Evolutionary conservation across 2,888 invertebrate genomes (phyloP).

Genomic region (Cheiracanthium punctorium): DNA sequence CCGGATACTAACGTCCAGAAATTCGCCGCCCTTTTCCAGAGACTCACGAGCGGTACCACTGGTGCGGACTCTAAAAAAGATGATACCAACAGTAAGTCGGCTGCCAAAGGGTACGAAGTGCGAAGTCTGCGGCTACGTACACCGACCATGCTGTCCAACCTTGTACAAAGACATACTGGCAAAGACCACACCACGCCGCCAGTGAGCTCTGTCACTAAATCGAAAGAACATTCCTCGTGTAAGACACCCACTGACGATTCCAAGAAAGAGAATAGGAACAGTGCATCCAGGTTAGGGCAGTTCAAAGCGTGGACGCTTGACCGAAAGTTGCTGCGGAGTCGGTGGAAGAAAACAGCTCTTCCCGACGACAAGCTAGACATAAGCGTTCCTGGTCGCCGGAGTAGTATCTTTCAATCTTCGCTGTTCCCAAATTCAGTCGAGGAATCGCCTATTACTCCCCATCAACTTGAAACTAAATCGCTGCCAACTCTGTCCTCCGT

Average conservation of each 20-base stretch:
- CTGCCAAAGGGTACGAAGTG: conserved; percentile 54
- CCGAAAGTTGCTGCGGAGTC: conserved; percentile 60
- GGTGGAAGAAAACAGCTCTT: conserved; percentile 70
- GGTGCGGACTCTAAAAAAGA: conserved; percentile 40
- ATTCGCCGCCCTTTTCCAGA: conserved; percentile 62
- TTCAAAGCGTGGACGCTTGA: conserved; percentile 72
- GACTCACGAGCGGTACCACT: conserved; percentile 44
- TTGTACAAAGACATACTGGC: conserved; percentile 51
- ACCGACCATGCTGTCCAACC: conserved; percentile 48
- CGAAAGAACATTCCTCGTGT: conserved; percentile 18
- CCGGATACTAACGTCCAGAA: conserved; percentile 55
- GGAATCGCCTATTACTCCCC: conserved; percentile 42
- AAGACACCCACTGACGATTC: conserved; percentile 38
- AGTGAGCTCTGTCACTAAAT: conserved; percentile 6
- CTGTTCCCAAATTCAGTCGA: conserved; percentile 56
- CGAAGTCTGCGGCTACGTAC: conserved; percentile 56
- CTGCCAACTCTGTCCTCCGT: conserved; percentile 47
- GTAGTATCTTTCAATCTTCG: conserved; percentile 68
- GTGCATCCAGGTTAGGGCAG: conserved; percentile 58
- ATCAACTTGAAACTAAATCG: conserved; percentile 59
- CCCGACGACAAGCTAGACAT: conserved; percentile 65
- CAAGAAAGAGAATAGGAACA: conserved; percentile 45
- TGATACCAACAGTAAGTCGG: conserved; percentile 25
- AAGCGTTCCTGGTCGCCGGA: conserved; percentile 41
- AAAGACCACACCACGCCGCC: conserved; percentile 37